Conservation (phyloP, 2,888 invertebrate genomes). For the Leistus spinibarbis region DNA sequence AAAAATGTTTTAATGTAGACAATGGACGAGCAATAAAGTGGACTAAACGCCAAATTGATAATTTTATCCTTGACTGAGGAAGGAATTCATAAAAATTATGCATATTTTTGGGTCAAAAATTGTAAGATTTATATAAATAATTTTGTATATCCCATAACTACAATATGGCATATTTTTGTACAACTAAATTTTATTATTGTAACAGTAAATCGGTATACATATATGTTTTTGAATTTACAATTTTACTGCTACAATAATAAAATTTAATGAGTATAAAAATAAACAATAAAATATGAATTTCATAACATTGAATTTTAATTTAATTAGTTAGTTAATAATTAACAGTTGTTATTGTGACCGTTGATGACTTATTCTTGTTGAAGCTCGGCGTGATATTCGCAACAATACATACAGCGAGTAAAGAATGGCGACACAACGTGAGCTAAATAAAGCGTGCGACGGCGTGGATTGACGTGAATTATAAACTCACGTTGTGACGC, state of each 20-base stretch:
- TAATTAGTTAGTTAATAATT: conserved; percentile 33
- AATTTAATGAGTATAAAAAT: neutral
- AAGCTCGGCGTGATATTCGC: neutral
- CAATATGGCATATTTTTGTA: too few species aligned
- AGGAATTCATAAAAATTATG: too few species aligned
- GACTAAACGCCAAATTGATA: too few species aligned
- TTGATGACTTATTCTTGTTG: conserved; percentile 33
- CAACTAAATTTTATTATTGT: too few species aligned
- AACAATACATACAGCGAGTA: neutral
- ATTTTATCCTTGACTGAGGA: too few species aligned
- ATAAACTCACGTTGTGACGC: conserved; percentile 10
- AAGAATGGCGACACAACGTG: conserved; percentile 29
- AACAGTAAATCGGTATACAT: neutral
- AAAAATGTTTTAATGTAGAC: too few species aligned
- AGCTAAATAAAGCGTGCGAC: conserved; percentile 32
- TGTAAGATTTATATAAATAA: too few species aligned
- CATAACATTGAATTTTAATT: conserved; percentile 10
- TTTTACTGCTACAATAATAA: neutral
- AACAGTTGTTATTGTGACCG: conserved; percentile 26
- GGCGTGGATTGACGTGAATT: conserved; percentile 24
- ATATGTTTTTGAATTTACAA: neutral
- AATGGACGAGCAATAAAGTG: too few species aligned
- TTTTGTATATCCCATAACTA: too few species aligned
- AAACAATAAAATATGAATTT: neutral
- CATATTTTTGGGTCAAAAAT: too few species aligned